A percentile compares a stretch with the other conserved stretches of the same genome.
phyloP scores from a whole-genome alignment of 2,888 invertebrate genomes.

The Loripinus fragilis region DNA sequence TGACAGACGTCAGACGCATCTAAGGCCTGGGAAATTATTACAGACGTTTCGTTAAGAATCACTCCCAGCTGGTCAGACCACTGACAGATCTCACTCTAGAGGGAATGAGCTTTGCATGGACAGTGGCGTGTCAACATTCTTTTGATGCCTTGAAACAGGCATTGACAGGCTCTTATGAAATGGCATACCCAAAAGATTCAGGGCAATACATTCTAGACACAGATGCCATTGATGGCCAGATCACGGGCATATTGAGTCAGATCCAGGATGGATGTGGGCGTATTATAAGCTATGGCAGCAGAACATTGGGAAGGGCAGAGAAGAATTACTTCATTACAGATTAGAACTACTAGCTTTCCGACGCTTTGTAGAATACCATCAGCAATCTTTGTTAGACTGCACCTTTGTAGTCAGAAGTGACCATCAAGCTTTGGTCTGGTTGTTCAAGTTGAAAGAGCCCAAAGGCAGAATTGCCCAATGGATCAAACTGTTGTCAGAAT shows the following conservation, averaged over 20 bases:
- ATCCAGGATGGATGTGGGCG: slow-evolving; percentile 45
- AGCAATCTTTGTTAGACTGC: slow-evolving; percentile 37
- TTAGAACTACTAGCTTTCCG: slow-evolving; percentile 33
- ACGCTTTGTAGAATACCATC: slow-evolving; percentile 38
- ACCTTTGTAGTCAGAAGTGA: slow-evolving; percentile 37
- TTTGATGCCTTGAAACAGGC: slow-evolving; percentile 40
- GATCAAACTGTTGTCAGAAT: slow-evolving; percentile 35
- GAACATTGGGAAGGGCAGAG: slow-evolving; percentile 46
- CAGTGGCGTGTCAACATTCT: slow-evolving; percentile 28
- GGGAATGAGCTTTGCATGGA: slow-evolving; percentile 32
- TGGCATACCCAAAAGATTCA: slow-evolving; percentile 42
- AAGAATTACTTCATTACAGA: slow-evolving; percentile 38
- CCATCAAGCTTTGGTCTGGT: slow-evolving; percentile 37
- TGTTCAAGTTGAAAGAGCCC: slow-evolving; percentile 39
- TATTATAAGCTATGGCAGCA: slow-evolving; percentile 56
- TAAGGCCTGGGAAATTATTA: slow-evolving; percentile 48
- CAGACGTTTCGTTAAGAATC: slow-evolving; percentile 27
- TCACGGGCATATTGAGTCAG: slow-evolving; percentile 50
- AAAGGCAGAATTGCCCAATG: slow-evolving; percentile 39
- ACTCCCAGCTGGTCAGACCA: slow-evolving; percentile 21
- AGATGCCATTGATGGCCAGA: slow-evolving; percentile 49
- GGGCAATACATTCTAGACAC: slow-evolving; percentile 52
- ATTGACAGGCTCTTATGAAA: slow-evolving; percentile 40
- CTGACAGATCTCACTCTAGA: slow-evolving; percentile 27
- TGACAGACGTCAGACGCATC: slow-evolving; percentile 45